Percentiles rank a stretch among this genome's conserved stretches.
These are phyloP conservation scores for Molorchus minor DNA, from an alignment of 2,888 invertebrate genomes.

Conservation along the genomic window DNA sequence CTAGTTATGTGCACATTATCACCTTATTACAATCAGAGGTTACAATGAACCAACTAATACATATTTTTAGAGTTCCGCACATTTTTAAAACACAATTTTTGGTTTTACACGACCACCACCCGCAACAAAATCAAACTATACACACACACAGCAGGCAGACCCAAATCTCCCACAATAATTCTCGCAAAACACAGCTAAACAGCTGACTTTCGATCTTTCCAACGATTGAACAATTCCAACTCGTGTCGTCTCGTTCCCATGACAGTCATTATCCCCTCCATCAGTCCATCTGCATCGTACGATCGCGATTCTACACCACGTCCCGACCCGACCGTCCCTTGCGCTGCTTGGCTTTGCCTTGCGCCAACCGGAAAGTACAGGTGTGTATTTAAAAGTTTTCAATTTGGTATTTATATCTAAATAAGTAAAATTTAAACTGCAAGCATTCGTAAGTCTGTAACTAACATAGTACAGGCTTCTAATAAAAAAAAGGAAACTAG, in stretches of 20 bases:
- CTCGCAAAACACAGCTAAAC: constrained; percentile 2
- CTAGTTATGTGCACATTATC: constrained; percentile 16
- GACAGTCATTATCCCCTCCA: neutral
- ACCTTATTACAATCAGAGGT: constrained; percentile 9
- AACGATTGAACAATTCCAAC: no score
- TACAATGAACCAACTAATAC: neutral
- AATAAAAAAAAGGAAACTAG: no score
- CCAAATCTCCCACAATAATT: neutral
- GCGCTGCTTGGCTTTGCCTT: no score
- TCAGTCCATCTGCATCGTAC: no score
- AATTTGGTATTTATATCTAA: no score
- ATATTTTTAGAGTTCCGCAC: constrained; percentile 14
- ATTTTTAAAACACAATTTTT: constrained; percentile 8
- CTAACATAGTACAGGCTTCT: no score
- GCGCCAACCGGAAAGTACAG: no score
- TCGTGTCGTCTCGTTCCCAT: neutral
- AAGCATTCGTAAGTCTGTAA: no score
- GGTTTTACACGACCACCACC: neutral
- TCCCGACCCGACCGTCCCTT: no score
- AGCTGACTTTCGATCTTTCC: neutral
- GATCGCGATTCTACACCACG: no score
- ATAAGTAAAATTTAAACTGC: no score
- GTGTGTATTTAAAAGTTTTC: no score
- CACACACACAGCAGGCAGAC: neutral
- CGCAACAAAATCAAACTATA: neutral